Evolutionary conservation across 2,888 invertebrate genomes (phyloP).

Genomic region (Latrodectus elegans): DNA sequence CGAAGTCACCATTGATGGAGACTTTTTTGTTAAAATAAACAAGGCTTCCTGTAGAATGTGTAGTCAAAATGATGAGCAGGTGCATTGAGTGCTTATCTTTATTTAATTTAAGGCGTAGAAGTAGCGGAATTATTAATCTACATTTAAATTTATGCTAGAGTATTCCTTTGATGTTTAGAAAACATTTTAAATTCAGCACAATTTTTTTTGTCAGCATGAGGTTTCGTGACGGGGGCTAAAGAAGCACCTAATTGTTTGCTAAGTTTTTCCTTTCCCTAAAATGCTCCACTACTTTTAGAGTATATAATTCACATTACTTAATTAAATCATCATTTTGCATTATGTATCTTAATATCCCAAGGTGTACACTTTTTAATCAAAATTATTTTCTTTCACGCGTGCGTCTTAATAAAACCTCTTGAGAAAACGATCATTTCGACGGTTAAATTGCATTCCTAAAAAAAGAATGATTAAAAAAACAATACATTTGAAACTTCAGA

Average conservation of each 20-base stretch:
- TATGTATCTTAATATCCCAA: neutral
- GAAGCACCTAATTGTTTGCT: neutral
- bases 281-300: neutral
- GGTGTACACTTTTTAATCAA: neutral
- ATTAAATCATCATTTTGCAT: neutral
- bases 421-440: neutral
- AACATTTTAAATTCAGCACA: neutral
- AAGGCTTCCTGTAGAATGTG: no score
- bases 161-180: constrained; percentile 2
- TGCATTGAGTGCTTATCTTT: neutral
- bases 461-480: constrained; percentile 13
- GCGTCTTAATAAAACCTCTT: constrained; percentile 23
- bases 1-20: no score
- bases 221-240: neutral
- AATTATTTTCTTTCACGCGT: neutral
- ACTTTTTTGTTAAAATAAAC: no score
- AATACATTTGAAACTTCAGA: constrained; percentile 23
- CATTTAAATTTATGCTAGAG: neutral
- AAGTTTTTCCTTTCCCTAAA: neutral
- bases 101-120: neutral
- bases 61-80: neutral
- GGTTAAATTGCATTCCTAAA: neutral
- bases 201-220: neutral
- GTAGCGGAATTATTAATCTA: neutral
- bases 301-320: neutral